Base-by-base conservation (phyloP, 2,888 invertebrate species). In the Melipona beecheii region DNA sequence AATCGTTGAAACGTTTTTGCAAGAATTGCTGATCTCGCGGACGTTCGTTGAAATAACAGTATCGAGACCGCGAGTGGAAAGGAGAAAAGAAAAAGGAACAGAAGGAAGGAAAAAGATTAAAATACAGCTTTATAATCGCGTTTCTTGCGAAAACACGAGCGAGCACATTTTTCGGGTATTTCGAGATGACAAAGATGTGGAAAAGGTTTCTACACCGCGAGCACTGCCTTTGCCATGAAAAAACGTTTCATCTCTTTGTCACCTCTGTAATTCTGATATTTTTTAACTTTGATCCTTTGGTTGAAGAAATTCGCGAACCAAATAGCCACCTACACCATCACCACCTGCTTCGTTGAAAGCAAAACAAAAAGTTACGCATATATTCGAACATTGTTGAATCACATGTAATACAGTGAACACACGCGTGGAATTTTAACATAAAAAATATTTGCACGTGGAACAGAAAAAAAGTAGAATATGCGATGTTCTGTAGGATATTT, bases 231-330 rank as follows among this genome's bases (percentile, higher is more conserved):
- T 50, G 17, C 52, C 9, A 64, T 56, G 76, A 73, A 49, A 73
- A 65, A 60, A 70, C 64, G 60, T 73, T 60, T 73, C 49, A n/a
- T 65, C 83, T 52, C 70, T 83, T 73, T 74, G 82, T 76, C 83
- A 54, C 49, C 60, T 70, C n/a, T 31, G 76, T 58, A 70, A 74
- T 70, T 70, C 83, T 31, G n/a, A 60, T 70, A 54, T 74, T 77
- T 69, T 64, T 64, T 9, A 72, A 66, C 62, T 64, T 70, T 17
- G 27, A 36, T 27, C 17, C 17, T 52, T 21, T 31, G 24, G n/a
- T 1, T 19, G 13, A 64, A 49, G 3, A 65, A 64, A 64, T 52
- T 58, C 49, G 19, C 49, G 27, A 19, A 81, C 17, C n/a, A 56
- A 52, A 70, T 58, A 64, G 66, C 24, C 43, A 62, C 54, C 6